Evolutionary conservation across 1,140 invertebrate genomes (phyloP).

Genomic region (Aphis craccivora): DNA sequence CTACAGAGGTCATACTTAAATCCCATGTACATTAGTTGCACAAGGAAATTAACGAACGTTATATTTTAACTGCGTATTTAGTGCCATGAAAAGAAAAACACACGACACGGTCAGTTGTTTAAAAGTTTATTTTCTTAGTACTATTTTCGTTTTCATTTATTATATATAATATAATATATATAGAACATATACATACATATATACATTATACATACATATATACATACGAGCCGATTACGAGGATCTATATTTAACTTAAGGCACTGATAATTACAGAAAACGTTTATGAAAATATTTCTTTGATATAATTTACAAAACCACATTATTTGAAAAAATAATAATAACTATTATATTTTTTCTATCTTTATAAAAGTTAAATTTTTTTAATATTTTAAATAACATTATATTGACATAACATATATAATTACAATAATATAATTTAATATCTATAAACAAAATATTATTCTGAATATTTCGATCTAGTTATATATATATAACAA

Average conservation of each 20-base stretch:
- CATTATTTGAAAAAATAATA: neutral
- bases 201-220: no score
- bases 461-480: neutral
- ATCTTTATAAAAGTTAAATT: neutral
- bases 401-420: neutral
- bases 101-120: neutral
- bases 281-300: no score
- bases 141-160: neutral
- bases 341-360: neutral
- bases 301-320: neutral
- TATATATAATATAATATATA: no score
- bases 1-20: neutral
- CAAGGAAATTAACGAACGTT: neutral
- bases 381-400: neutral
- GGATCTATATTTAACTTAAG: neutral
- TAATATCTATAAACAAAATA: neutral
- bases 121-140: neutral
- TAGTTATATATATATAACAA: neutral
- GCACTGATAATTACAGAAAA: no score
- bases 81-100: neutral
- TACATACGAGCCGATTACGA: no score
- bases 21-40: neutral
- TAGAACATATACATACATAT: no score
- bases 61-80: neutral
- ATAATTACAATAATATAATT: neutral